These are phyloP conservation scores for Phocoena phocoena DNA, from an alignment of 2,113 vertebrate species.

Conservation along the genomic window DNA sequence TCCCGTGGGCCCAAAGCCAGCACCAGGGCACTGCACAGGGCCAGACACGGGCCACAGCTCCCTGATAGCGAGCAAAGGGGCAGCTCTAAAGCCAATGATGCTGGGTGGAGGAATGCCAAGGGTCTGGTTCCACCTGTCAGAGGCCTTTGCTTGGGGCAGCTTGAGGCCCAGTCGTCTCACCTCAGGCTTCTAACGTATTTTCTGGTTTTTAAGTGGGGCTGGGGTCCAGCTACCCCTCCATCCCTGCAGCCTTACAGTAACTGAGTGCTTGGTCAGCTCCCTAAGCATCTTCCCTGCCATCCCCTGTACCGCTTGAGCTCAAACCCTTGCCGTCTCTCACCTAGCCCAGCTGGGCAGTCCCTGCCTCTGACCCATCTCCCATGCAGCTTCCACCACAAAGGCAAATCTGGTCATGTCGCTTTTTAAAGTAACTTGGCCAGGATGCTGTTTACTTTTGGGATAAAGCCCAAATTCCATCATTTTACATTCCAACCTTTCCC, in stretches of 20 bases:
- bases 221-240: background rate
- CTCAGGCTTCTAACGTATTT: background rate
- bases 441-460: background rate
- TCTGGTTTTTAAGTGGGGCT: rapidly evolving
- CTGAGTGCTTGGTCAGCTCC: background rate
- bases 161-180: background rate
- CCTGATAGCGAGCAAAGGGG: background rate
- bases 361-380: background rate
- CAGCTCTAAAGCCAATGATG: background rate
- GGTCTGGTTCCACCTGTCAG: background rate
- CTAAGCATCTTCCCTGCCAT: background rate
- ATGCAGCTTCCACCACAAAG: background rate
- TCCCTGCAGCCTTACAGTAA: background rate
- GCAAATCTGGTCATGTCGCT: background rate
- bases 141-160: background rate
- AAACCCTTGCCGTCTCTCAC: background rate
- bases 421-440: background rate
- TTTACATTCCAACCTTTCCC: background rate
- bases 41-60: background rate
- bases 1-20: background rate
- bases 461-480: background rate
- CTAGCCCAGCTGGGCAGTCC: background rate
- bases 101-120: background rate
- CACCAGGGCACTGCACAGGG: background rate
- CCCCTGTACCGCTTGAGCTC: background rate